Percentiles rank a stretch among this genome's conserved stretches.
phyloP scores from a whole-genome alignment of 2,113 vertebrate genomes.

The Tricholaema leucomelas region DNA sequence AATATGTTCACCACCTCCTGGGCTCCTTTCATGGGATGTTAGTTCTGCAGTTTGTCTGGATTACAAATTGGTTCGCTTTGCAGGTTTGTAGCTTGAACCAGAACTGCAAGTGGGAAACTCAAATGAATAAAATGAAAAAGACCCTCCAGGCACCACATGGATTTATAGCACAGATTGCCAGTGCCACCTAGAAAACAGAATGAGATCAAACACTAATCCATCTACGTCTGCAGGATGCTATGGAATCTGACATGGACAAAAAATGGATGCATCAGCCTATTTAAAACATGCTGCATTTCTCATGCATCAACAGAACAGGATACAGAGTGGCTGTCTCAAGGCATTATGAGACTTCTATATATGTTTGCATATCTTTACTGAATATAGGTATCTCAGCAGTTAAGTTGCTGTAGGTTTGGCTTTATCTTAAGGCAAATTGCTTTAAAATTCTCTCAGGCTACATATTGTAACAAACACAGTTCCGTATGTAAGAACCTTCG shows the following conservation, averaged over 20 bases:
- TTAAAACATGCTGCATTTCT: neutral
- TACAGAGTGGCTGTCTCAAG: neutral
- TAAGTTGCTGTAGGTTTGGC: neutral
- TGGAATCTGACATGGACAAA: neutral
- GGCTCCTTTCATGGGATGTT: neutral
- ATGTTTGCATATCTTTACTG: neutral
- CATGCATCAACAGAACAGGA: neutral
- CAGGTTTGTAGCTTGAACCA: slow-evolving; percentile 26
- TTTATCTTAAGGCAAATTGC: neutral
- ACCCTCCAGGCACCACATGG: neutral
- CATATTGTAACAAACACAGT: neutral
- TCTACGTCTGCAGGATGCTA: neutral
- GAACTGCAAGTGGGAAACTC: neutral
- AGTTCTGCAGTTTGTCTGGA: neutral
- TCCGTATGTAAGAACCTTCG: neutral
- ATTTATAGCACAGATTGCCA: slow-evolving; percentile 36
- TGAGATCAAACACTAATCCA: slow-evolving; percentile 4
- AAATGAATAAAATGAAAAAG: slow-evolving; percentile 20
- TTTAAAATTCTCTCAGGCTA: neutral
- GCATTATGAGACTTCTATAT: neutral
- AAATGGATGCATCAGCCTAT: neutral
- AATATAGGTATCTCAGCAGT: neutral
- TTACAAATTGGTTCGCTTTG: slow-evolving; percentile 41
- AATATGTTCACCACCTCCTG: neutral
- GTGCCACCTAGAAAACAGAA: slow-evolving; percentile 38